Conservation (phyloP, 2,888 invertebrate species). For the Sesia apiformis region DNA sequence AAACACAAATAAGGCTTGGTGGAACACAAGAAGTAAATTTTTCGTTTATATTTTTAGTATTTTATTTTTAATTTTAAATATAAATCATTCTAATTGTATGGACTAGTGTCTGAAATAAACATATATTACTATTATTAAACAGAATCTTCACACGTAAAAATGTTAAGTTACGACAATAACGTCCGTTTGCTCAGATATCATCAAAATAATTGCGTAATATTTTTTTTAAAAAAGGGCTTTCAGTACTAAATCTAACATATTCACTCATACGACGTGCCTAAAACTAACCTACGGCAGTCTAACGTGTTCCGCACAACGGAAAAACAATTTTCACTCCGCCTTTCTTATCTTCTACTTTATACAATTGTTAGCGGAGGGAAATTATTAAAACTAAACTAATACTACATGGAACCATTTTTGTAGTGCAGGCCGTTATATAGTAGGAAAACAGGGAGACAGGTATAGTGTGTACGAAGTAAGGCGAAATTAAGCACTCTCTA, state of each 20-base stretch:
- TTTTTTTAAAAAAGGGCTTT: constrained; percentile 21
- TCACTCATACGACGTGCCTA: constrained; percentile 62
- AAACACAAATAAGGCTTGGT: too few species aligned
- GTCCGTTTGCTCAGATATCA: not conserved
- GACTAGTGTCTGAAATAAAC: too few species aligned
- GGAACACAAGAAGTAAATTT: too few species aligned
- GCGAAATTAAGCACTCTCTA: too few species aligned
- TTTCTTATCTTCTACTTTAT: constrained; percentile 48
- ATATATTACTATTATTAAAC: too few species aligned
- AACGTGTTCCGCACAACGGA: constrained; percentile 71
- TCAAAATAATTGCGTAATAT: not conserved
- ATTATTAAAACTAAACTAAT: constrained; percentile 35
- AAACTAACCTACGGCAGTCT: constrained; percentile 69
- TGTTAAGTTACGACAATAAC: too few species aligned
- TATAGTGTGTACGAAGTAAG: not conserved
- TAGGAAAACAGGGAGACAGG: not conserved
- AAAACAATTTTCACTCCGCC: constrained; percentile 57
- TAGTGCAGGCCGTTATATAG: constrained; percentile 48
- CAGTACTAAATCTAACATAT: constrained; percentile 40
- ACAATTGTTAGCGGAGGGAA: constrained; percentile 52
- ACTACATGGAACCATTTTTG: constrained; percentile 58
- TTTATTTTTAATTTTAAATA: too few species aligned
- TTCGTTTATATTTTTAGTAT: too few species aligned
- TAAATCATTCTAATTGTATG: too few species aligned
- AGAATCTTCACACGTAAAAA: too few species aligned